phyloP scores from a whole-genome alignment of 2,113 vertebrate genomes.

The Noturus placidus region DNA sequence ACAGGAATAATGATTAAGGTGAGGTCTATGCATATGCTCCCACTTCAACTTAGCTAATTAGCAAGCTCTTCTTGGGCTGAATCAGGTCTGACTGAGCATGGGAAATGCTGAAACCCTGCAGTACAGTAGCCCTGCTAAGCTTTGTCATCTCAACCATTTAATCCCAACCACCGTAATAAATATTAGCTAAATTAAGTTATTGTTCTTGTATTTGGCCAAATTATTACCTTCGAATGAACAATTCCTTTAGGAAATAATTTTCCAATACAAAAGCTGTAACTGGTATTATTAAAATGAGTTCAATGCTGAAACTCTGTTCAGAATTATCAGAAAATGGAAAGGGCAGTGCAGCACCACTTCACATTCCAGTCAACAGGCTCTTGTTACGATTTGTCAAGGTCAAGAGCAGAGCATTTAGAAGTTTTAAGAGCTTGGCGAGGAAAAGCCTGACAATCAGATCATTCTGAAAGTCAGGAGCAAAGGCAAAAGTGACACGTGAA shows the following conservation, averaged over 20 bases:
- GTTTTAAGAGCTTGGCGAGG: slow-evolving; percentile 34
- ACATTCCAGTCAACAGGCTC: slow-evolving; percentile 47
- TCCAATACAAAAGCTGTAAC: neutral
- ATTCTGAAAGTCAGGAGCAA: slow-evolving; percentile 52
- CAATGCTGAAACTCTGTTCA: slow-evolving; percentile 15
- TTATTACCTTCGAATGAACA: neutral
- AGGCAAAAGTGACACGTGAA: slow-evolving; percentile 28
- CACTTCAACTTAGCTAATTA: neutral
- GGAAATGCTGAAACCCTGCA: neutral
- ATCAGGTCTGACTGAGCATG: neutral
- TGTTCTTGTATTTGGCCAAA: neutral
- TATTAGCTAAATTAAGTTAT: neutral
- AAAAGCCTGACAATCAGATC: slow-evolving; percentile 41
- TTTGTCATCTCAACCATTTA: neutral
- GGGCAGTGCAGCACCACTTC: slow-evolving; percentile 33
- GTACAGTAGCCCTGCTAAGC: neutral
- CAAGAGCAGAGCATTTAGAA: slow-evolving; percentile 43
- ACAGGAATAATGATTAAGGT: too few species aligned
- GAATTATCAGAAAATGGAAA: slow-evolving; percentile 33
- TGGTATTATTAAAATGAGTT: slow-evolving; percentile 5
- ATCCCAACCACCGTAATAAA: neutral
- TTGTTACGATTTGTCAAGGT: slow-evolving; percentile 52
- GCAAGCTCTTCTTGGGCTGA: neutral
- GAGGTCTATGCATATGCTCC: too few species aligned
- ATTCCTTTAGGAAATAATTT: neutral